Percentiles rank a stretch among this genome's conserved stretches.
These are phyloP conservation scores for Nettapus auritus DNA, from an alignment of 2,113 vertebrate genomes.

Conservation along the genomic window DNA sequence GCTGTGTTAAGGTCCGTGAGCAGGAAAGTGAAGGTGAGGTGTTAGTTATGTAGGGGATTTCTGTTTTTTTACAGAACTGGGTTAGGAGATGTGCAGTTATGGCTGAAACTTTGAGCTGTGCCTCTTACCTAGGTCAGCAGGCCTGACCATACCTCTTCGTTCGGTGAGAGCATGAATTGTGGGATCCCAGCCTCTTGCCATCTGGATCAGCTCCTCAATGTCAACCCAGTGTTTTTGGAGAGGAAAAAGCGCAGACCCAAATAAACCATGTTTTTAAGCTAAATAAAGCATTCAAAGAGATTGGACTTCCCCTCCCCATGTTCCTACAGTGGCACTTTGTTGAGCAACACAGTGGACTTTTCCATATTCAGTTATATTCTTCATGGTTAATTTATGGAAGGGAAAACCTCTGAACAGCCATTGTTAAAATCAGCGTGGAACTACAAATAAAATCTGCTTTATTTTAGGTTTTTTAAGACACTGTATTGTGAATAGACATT, in stretches of 20 bases:
- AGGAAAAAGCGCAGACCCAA: not conserved
- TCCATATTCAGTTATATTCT: not conserved
- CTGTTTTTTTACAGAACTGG: not conserved
- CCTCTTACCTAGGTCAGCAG: not conserved
- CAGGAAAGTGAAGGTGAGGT: not conserved
- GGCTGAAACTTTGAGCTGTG: not conserved
- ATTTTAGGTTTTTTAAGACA: not conserved
- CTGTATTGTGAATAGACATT: not conserved
- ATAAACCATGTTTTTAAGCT: not conserved
- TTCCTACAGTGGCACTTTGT: not conserved
- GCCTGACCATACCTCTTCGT: not conserved
- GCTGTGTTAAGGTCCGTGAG: not conserved
- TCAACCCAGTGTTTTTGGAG: not conserved
- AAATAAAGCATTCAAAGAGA: not conserved
- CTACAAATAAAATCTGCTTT: not conserved
- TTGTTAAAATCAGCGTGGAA: not conserved
- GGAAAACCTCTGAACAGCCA: not conserved
- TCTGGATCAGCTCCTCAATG: not conserved
- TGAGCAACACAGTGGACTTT: not conserved
- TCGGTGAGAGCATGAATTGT: not conserved
- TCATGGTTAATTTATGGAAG: not conserved
- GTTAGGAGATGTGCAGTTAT: not conserved
- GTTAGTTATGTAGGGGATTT: not conserved
- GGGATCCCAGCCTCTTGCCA: not conserved
- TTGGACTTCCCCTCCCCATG: not conserved